phyloP scores from a whole-genome alignment of 2,113 vertebrate species.

The Pungitius pungitius region DNA sequence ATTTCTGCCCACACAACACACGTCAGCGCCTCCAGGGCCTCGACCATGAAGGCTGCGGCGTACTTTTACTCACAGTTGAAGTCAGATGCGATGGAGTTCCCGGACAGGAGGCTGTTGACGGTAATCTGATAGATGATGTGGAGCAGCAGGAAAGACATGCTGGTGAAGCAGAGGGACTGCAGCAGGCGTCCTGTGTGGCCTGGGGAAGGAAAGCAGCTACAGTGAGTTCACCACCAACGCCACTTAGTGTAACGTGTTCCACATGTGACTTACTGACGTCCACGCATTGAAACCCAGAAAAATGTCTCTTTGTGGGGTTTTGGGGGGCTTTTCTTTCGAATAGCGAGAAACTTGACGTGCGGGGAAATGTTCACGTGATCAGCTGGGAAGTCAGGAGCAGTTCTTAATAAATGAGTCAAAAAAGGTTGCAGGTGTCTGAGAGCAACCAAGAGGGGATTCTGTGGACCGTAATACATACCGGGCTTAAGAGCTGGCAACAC shows the following conservation, averaged over 20 bases:
- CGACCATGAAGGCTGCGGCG: conserved; percentile 26
- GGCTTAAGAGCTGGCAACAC: conserved; percentile 36
- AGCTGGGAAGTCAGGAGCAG: conserved; percentile 13
- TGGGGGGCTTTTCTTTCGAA: no score
- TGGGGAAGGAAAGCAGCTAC: conserved; percentile 61
- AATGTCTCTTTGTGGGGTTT: conserved; percentile 4
- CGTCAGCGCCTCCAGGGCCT: neutral
- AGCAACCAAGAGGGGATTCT: conserved; percentile 30
- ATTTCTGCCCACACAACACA: conserved; percentile 18
- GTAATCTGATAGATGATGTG: conserved; percentile 98
- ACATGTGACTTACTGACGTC: conserved; percentile 30
- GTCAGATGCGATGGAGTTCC: conserved; percentile 79
- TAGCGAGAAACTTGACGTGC: conserved; percentile 1
- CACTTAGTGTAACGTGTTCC: conserved; percentile 48
- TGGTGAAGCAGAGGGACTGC: conserved; percentile 94
- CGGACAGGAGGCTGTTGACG: conserved; percentile 91
- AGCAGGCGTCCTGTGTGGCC: conserved; percentile 95
- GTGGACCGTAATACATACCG: conserved; percentile 32
- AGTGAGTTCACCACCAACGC: conserved; percentile 54
- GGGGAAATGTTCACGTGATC: conserved; percentile 14
- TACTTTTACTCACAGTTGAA: conserved; percentile 92
- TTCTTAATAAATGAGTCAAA: conserved; percentile 14
- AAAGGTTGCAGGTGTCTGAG: conserved; percentile 31
- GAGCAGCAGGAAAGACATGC: conserved; percentile 93
- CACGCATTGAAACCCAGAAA: conserved; percentile 14